phyloP scores from a whole-genome alignment of 2,888 invertebrate genomes.

The Lypha dubia region DNA sequence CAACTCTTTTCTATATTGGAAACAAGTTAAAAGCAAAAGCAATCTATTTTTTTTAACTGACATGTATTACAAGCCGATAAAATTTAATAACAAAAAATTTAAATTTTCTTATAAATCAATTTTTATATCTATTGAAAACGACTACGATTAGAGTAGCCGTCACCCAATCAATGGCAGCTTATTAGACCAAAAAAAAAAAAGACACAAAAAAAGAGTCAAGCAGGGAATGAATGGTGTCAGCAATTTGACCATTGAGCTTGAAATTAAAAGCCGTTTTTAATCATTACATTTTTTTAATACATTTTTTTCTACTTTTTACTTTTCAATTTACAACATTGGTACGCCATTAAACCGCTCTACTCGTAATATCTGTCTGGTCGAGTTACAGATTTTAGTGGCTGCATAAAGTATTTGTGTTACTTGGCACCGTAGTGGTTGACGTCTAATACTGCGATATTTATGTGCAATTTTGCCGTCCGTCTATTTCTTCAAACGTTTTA shows the following conservation, averaged over 20 bases:
- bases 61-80: too few species aligned
- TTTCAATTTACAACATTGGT: constrained; percentile 49
- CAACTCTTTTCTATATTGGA: too few species aligned
- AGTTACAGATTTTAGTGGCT: constrained; percentile 34
- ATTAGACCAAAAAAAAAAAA: not conserved
- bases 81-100: not conserved
- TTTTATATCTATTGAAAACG: not conserved
- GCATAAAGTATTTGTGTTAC: not conserved
- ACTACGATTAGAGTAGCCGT: not conserved
- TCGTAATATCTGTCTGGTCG: constrained; percentile 33
- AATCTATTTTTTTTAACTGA: too few species aligned
- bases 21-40: not conserved
- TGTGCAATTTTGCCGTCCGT: constrained; percentile 15
- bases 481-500: constrained; percentile 17
- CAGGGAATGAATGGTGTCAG: constrained; percentile 28
- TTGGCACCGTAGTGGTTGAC: constrained; percentile 9
- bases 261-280: constrained; percentile 79
- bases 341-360: constrained; percentile 25
- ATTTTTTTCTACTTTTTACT: constrained; percentile 23
- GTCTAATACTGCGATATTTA: constrained; percentile 32
- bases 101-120: not conserved
- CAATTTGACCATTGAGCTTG: constrained; percentile 20
- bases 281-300: constrained; percentile 72
- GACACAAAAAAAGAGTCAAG: not conserved
- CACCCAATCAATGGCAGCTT: not conserved